Evolutionary conservation across 2,888 invertebrate species (phyloP).

Genomic region (Nemapogon koenigi): DNA sequence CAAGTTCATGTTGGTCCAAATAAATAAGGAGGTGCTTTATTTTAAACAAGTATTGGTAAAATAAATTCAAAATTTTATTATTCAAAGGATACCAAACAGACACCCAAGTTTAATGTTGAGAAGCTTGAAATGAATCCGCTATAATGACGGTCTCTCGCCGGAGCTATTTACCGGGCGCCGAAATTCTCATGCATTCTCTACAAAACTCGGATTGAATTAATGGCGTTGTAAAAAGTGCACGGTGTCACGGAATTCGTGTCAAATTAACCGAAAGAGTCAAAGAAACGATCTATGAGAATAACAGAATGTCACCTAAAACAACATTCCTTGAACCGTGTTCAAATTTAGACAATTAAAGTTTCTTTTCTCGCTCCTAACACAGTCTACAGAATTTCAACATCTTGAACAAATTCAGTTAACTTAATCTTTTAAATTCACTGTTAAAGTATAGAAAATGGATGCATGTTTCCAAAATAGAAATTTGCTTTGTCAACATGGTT

Average conservation of each 20-base stretch:
- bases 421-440: too few relatives aligned
- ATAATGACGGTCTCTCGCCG: slow-evolving; percentile 41
- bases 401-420: too few relatives aligned
- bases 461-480: too few relatives aligned
- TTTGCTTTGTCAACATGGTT: slow-evolving; percentile 10
- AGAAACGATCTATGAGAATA: slow-evolving; percentile 36
- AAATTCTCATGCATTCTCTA: slow-evolving; percentile 46
- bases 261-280: slow-evolving; percentile 42
- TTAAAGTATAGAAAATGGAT: too few relatives aligned
- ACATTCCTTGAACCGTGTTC: slow-evolving; percentile 38
- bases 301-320: slow-evolving; percentile 29
- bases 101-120: slow-evolving; percentile 37
- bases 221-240: slow-evolving; percentile 39
- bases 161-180: slow-evolving; percentile 40
- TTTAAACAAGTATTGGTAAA: too few relatives aligned
- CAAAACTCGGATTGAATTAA: slow-evolving; percentile 40
- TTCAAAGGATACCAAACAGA: slow-evolving; percentile 36
- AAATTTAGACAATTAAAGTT: slow-evolving; percentile 40
- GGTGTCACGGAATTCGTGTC: slow-evolving; percentile 33
- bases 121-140: slow-evolving; percentile 39
- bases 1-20: too few relatives aligned
- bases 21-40: too few relatives aligned
- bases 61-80: slow-evolving; percentile 31
- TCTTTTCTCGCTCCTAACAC: slow-evolving; percentile 16
- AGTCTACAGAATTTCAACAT: slow-evolving; percentile 32